These are phyloP conservation scores for Entomobrya multifasciata DNA, from an alignment of 2,888 invertebrate species.

Conservation along the genomic window DNA sequence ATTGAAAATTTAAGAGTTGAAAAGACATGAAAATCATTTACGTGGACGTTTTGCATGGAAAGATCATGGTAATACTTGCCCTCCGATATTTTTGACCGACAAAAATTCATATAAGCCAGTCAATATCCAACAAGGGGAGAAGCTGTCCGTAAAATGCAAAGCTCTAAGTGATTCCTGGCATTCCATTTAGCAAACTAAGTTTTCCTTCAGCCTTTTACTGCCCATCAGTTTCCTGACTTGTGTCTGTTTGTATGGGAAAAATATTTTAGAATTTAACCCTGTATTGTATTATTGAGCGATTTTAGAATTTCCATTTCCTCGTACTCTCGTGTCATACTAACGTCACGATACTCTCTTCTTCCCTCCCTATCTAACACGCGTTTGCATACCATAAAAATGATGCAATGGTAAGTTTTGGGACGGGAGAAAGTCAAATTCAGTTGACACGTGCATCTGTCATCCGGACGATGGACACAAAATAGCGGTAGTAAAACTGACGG, in stretches of 20 bases:
- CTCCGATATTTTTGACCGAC: too few relatives aligned
- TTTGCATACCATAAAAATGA: slow-evolving; percentile 53
- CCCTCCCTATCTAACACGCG: background rate
- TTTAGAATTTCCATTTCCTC: background rate
- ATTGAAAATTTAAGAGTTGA: background rate
- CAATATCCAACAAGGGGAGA: background rate
- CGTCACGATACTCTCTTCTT: background rate
- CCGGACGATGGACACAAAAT: slow-evolving; percentile 52
- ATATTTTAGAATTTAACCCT: slow-evolving; percentile 12
- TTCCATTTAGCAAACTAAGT: slow-evolving; percentile 51
- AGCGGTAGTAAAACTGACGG: background rate
- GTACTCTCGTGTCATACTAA: slow-evolving; percentile 12
- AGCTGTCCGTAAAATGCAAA: background rate
- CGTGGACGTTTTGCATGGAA: background rate
- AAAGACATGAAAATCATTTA: slow-evolving; percentile 1
- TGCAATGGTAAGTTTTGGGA: background rate
- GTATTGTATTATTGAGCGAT: background rate
- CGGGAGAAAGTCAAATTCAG: slow-evolving; percentile 48
- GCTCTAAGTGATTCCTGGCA: slow-evolving; percentile 55
- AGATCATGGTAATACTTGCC: background rate
- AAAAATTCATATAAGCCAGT: background rate
- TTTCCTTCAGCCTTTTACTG: slow-evolving; percentile 52
- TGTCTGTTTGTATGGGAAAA: background rate
- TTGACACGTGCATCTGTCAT: slow-evolving; percentile 74
- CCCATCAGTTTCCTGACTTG: slow-evolving; percentile 39